Percentiles rank a stretch among this genome's conserved stretches.
These are phyloP conservation scores for Rhabdomys dilectus DNA, from an alignment of 2,113 vertebrate genomes.

Conservation along the genomic window DNA sequence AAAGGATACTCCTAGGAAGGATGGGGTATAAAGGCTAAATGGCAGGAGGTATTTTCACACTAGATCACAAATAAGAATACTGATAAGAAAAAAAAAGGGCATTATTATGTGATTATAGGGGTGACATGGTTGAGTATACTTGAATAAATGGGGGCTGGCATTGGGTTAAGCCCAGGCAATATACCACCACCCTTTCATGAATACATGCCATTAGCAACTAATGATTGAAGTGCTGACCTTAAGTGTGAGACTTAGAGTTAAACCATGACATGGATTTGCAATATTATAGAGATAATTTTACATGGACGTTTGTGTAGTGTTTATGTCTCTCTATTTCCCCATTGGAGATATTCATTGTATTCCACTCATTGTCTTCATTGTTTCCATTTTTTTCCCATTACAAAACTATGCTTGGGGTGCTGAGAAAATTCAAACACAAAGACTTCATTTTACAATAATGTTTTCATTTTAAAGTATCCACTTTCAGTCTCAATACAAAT, in stretches of 20 bases:
- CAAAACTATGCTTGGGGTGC: neutral
- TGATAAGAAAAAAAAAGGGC: neutral
- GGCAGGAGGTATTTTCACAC: neutral
- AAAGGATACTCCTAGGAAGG: neutral
- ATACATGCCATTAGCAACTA: neutral
- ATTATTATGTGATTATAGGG: neutral
- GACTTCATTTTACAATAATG: neutral
- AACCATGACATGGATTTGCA: neutral
- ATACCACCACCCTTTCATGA: neutral
- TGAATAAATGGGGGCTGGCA: neutral
- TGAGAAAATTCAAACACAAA: neutral
- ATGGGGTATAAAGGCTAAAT: no score
- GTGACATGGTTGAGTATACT: no score
- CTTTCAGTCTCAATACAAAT: neutral
- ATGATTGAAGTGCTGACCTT: neutral
- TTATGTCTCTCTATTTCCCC: neutral
- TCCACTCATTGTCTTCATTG: neutral
- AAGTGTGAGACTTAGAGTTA: neutral
- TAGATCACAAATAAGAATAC: neutral
- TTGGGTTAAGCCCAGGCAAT: neutral
- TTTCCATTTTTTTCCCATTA: neutral
- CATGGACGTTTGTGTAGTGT: neutral
- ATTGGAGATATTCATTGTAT: no score
- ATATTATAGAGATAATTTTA: neutral
- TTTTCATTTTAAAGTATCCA: neutral